Evolutionary conservation across 2,113 vertebrate species (phyloP), one percentile per base, ranked within the genome.

Genomic region (Fulmarus glacialis): DNA sequence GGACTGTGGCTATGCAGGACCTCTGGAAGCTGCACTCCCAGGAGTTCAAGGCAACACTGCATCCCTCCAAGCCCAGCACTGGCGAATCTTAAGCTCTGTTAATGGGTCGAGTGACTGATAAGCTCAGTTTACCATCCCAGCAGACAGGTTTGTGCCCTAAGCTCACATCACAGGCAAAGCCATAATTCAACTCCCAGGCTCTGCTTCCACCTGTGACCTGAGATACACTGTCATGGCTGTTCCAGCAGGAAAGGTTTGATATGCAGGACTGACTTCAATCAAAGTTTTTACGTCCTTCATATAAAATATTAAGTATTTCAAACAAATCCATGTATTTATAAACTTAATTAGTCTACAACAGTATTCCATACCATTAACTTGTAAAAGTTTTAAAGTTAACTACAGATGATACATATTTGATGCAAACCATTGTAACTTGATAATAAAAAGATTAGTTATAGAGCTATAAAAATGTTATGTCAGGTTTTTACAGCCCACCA

Each of bases 371-470:
- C 55, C 59, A 93, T 95, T 82, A 82, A 43, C 52, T 73, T 79
- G n/a, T 67, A 89, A 74, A 97, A 96, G 71, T 93, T 97, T 97
- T 91, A 63, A 97, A 97, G 94, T 95, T 97, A 97, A 96, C 89
- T 91, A 96, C 67, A 84, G 68, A 92, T 95, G 75, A 97, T 95
- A 91, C 87, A 86, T 96, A 97, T 94, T 96, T 97, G 97, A 97
- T 90, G n/a, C 60, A 97, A 97, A 85, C 79, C 80, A 81, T 45
- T 97, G 96, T 92, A 93, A 96, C 63, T 89, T 90, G 91, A 90
- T 95, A 93, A 96, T 97, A 98, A 96, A 91, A 94, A 94, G 91
- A 95, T 97, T 95, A 97, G 89, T 97, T 98, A 98, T 63, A 71
- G 95, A 86, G 82, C 90, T 94, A 95, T 98, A 97, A 98, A 96